phyloP scores from a whole-genome alignment of 2,797 vertebrate genomes.

The Hemitrygon akajei region DNA sequence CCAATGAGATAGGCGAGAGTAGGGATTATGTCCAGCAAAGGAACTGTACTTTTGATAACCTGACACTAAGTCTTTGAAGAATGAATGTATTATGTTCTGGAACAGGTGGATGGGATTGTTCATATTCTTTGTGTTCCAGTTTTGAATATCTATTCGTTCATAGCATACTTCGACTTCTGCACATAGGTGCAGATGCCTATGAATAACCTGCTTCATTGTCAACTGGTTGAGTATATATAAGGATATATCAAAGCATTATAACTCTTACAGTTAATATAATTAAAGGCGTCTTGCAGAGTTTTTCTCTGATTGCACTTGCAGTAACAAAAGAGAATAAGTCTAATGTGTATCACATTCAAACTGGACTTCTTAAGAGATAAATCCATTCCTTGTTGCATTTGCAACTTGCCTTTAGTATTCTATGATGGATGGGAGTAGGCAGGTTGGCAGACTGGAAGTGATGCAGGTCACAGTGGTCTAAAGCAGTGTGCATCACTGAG shows the following conservation, averaged over 20 bases:
- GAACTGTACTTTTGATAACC: background rate
- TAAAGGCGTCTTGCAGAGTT: background rate
- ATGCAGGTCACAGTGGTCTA: background rate
- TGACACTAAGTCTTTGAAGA: background rate
- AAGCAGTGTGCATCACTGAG: background rate
- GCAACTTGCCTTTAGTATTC: background rate
- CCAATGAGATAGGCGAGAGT: too few species aligned
- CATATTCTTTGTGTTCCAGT: background rate
- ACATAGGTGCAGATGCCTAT: background rate
- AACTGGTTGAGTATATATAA: background rate
- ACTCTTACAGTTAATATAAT: background rate
- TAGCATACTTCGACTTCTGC: background rate
- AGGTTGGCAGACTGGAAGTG: background rate
- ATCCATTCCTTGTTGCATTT: background rate
- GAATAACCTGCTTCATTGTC: background rate
- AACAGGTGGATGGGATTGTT: background rate
- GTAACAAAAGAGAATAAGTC: background rate
- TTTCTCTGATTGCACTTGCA: background rate
- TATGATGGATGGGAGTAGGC: background rate
- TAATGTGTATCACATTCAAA: background rate
- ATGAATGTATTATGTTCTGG: background rate
- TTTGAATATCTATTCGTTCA: background rate
- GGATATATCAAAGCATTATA: background rate
- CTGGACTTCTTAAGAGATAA: background rate
- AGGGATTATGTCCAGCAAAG: too few species aligned